Evolutionary conservation across 2,888 invertebrate genomes (phyloP).

Genomic region (Cheilosia vernalis): DNA sequence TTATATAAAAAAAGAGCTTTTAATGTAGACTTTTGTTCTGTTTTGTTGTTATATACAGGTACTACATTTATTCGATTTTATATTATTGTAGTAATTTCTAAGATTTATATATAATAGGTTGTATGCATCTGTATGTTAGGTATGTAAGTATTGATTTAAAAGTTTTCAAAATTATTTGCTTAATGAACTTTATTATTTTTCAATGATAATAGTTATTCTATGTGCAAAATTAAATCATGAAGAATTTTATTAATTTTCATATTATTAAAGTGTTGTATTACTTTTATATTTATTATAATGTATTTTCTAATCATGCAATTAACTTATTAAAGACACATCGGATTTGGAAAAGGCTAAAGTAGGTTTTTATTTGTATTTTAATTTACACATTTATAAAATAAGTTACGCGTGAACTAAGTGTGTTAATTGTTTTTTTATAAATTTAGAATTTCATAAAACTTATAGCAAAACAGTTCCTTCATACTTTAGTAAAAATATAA

Average conservation of each 20-base stretch:
- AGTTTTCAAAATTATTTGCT: conserved; percentile 23
- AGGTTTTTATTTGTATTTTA: conserved; percentile 34
- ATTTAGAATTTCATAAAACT: conserved; percentile 26
- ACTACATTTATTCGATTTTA: conserved; percentile 49
- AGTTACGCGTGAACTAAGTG: conserved; percentile 26
- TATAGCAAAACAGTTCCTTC: conserved; percentile 4
- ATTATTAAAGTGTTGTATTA: conserved; percentile 21
- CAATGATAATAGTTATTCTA: conserved; percentile 38
- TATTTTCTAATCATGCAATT: conserved; percentile 64
- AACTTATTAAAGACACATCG: conserved; percentile 72
- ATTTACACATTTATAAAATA: conserved; percentile 50
- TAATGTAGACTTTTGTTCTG: conserved; percentile 38
- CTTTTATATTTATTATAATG: conserved; percentile 15
- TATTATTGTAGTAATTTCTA: conserved; percentile 58
- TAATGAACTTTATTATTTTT: conserved; percentile 43
- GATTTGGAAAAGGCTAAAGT: conserved; percentile 73
- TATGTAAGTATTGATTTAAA: conserved; percentile 16
- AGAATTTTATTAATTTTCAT: conserved; percentile 17
- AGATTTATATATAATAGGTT: conserved; percentile 49
- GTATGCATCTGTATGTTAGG: conserved; percentile 54
- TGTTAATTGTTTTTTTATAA: conserved; percentile 13
- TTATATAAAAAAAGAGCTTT: conserved; percentile 68
- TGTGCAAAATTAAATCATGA: conserved; percentile 63
- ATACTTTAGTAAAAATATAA: conserved; percentile 26
- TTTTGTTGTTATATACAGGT: conserved; percentile 56